Evolutionary conservation across 2,113 vertebrate genomes (phyloP).

Genomic region (Australoheros scitulus): DNA sequence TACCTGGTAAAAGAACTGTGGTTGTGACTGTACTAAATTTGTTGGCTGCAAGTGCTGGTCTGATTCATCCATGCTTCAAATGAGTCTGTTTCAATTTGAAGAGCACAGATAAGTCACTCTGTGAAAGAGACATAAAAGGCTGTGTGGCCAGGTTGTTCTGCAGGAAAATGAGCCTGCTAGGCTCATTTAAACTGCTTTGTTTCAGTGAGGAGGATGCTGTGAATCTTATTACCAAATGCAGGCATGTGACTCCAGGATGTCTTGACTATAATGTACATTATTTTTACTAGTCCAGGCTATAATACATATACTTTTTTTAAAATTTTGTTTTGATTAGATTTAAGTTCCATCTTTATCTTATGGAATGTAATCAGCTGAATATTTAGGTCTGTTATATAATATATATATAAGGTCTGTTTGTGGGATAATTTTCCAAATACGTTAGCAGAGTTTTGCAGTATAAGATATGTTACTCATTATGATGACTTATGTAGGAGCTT

Average conservation of each 20-base stretch:
- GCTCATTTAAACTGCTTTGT: background rate
- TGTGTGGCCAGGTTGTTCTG: background rate
- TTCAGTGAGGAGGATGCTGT: background rate
- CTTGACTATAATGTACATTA: background rate
- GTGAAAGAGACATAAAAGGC: conserved; percentile 18
- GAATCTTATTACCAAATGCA: background rate
- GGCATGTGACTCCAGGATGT: background rate
- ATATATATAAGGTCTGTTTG: no score
- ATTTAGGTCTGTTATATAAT: no score
- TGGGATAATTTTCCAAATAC: no score
- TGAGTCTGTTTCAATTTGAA: conserved; percentile 22
- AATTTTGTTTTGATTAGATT: no score
- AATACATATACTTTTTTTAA: no score
- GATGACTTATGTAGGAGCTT: background rate
- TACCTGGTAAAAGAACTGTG: conserved; percentile 14
- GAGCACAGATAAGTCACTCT: background rate
- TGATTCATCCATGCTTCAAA: conserved; percentile 34
- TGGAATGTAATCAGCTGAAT: background rate
- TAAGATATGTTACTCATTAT: background rate
- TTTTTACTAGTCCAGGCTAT: background rate
- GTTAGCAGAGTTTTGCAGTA: background rate
- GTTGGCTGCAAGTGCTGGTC: background rate
- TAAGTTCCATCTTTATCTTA: background rate
- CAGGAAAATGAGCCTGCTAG: background rate
- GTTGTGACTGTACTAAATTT: background rate